Conservation (phyloP, 1,140 invertebrate genomes). For the Hermetia illucens region DNA sequence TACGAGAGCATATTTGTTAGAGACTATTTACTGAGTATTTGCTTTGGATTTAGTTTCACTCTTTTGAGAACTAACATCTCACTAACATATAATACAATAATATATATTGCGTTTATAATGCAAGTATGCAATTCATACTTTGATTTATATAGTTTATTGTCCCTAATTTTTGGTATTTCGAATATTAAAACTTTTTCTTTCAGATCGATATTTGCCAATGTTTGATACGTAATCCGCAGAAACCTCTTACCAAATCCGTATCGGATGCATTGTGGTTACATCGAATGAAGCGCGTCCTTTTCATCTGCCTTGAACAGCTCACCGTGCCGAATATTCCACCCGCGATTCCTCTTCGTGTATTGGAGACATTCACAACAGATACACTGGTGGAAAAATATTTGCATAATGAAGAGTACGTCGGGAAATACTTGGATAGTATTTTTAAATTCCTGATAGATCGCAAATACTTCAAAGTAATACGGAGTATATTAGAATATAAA, state of each 20-base stretch:
- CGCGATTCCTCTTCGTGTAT: constrained; percentile 59
- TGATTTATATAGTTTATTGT: too few relatives aligned
- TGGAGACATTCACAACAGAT: constrained; percentile 60
- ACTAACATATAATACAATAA: too few relatives aligned
- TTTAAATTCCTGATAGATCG: constrained; percentile 23
- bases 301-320: constrained; percentile 21
- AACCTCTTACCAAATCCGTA: constrained; percentile 17
- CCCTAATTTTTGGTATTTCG: too few relatives aligned
- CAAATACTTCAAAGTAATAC: constrained; percentile 61
- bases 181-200: too few relatives aligned
- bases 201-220: constrained; percentile 27
- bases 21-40: too few relatives aligned
- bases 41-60: too few relatives aligned
- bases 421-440: constrained; percentile 30
- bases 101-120: too few relatives aligned
- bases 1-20: too few relatives aligned
- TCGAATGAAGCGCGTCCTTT: constrained; percentile 19
- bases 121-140: too few relatives aligned
- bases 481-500: constrained; percentile 51
- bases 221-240: constrained; percentile 16
- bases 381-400: constrained; percentile 36
- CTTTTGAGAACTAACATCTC: too few relatives aligned
- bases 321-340: constrained; percentile 29
- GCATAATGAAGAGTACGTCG: constrained; percentile 30
- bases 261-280: constrained; percentile 18